Percentiles rank a stretch among this genome's conserved stretches.
Conservation (phyloP, 1,140 invertebrate species). For the Drosophila sturtevanti region DNA sequence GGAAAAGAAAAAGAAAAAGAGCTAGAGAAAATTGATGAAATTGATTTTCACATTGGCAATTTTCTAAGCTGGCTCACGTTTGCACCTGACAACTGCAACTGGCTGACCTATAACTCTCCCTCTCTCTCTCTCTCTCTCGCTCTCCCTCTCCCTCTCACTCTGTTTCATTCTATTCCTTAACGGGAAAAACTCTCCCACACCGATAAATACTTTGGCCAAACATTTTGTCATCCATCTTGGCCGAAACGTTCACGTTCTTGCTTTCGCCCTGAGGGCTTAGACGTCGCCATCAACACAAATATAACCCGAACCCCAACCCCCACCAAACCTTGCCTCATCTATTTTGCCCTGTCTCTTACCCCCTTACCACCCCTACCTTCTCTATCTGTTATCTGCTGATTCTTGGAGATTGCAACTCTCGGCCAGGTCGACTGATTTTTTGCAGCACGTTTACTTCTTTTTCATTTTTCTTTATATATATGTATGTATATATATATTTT, state of each 20-base stretch:
- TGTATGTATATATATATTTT: slow-evolving; percentile 28
- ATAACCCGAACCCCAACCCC: neutral
- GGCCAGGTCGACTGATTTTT: slow-evolving; percentile 23
- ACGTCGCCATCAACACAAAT: slow-evolving; percentile 75
- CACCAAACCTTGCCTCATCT: neutral
- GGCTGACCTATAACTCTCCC: slow-evolving; percentile 52
- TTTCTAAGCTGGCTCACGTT: slow-evolving; percentile 57
- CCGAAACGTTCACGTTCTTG: slow-evolving; percentile 39
- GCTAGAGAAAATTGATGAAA: slow-evolving; percentile 63
- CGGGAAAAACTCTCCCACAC: neutral
- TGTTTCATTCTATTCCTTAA: neutral
- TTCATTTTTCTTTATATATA: slow-evolving; percentile 18
- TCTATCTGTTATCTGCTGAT: slow-evolving; percentile 4
- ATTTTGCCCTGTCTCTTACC: slow-evolving; percentile 43
- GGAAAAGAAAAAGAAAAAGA: too few relatives aligned
- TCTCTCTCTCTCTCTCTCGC: neutral
- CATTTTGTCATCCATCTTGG: slow-evolving; percentile 71
- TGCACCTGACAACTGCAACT: slow-evolving; percentile 66
- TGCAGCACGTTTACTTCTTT: slow-evolving; percentile 50
- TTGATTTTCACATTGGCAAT: slow-evolving; percentile 77
- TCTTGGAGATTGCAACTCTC: slow-evolving; percentile 41
- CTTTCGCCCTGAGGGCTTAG: slow-evolving; percentile 55
- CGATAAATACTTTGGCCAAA: slow-evolving; percentile 65
- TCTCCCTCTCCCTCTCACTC: too few relatives aligned
- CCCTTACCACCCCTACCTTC: neutral